Percentiles rank a stretch among this genome's conserved stretches.
These are phyloP conservation scores for Drosophila triauraria DNA, from an alignment of 1,140 invertebrate genomes.

Conservation along the genomic window DNA sequence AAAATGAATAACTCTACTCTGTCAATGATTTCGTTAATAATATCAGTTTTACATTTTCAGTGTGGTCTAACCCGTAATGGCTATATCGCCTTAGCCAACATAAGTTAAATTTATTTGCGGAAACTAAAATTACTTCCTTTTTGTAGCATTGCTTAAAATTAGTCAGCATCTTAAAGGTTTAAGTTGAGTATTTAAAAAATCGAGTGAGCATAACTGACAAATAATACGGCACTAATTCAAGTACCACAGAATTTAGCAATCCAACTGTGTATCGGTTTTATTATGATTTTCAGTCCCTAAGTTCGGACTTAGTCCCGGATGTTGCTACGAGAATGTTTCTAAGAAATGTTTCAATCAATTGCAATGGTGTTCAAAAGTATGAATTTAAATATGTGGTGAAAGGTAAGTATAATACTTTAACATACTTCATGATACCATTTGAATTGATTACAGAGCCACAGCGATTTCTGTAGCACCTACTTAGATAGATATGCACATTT, in stretches of 20 bases:
- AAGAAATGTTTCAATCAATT: background rate
- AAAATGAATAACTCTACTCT: background rate
- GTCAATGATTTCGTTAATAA: background rate
- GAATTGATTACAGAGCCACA: background rate
- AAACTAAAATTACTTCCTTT: background rate
- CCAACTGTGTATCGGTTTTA: no score
- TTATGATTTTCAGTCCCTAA: constrained; percentile 50
- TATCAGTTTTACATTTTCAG: no score
- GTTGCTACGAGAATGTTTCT: constrained; percentile 14
- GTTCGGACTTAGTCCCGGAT: no score
- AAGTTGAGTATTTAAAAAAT: no score
- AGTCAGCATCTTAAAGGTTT: background rate
- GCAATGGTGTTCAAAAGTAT: background rate
- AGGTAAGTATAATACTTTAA: background rate
- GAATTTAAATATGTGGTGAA: background rate
- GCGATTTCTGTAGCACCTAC: background rate
- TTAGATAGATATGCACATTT: background rate
- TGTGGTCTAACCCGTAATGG: background rate
- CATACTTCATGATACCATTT: constrained; percentile 6
- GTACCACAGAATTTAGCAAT: no score
- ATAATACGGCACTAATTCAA: no score
- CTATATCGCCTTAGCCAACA: background rate
- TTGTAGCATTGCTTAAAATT: background rate
- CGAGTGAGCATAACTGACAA: no score
- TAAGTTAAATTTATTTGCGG: background rate